These are phyloP conservation scores for Drosophila sechellia DNA, from an alignment of 1,140 invertebrate genomes.

Conservation along the genomic window DNA sequence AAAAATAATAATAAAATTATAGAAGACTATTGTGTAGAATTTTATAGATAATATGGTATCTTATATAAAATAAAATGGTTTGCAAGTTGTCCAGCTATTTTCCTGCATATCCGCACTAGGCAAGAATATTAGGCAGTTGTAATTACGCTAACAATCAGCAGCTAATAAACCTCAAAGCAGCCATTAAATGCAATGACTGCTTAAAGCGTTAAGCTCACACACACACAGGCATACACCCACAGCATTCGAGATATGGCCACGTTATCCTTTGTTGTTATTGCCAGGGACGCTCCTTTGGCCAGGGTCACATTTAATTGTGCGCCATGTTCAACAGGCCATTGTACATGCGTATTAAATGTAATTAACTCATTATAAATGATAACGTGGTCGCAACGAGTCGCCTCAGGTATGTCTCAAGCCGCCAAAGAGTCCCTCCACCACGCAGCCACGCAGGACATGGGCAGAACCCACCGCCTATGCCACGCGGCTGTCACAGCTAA, in stretches of 20 bases:
- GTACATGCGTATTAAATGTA: slow-evolving; percentile 81
- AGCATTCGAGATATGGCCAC: slow-evolving; percentile 19
- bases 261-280: slow-evolving; percentile 56
- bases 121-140: slow-evolving; percentile 22
- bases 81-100: too few species aligned
- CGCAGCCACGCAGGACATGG: slow-evolving; percentile 2
- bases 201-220: slow-evolving; percentile 49
- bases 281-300: slow-evolving; percentile 36
- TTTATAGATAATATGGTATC: too few species aligned
- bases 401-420: slow-evolving; percentile 57
- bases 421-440: slow-evolving; percentile 11
- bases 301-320: slow-evolving; percentile 79
- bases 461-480: background rate
- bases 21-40: too few species aligned
- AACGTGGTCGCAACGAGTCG: slow-evolving; percentile 62
- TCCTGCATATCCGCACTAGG: slow-evolving; percentile 10
- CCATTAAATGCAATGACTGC: slow-evolving; percentile 64
- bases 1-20: too few species aligned
- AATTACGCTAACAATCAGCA: slow-evolving; percentile 46
- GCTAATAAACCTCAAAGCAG: slow-evolving; percentile 61
- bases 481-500: slow-evolving; percentile 67
- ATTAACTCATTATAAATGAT: slow-evolving; percentile 83
- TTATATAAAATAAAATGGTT: too few species aligned
- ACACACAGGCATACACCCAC: slow-evolving; percentile 6
- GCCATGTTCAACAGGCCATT: slow-evolving; percentile 78